Percentiles rank a stretch among this genome's conserved stretches.
These are phyloP conservation scores for Drosophila asahinai DNA, from an alignment of 1,140 invertebrate species.

Conservation along the genomic window DNA sequence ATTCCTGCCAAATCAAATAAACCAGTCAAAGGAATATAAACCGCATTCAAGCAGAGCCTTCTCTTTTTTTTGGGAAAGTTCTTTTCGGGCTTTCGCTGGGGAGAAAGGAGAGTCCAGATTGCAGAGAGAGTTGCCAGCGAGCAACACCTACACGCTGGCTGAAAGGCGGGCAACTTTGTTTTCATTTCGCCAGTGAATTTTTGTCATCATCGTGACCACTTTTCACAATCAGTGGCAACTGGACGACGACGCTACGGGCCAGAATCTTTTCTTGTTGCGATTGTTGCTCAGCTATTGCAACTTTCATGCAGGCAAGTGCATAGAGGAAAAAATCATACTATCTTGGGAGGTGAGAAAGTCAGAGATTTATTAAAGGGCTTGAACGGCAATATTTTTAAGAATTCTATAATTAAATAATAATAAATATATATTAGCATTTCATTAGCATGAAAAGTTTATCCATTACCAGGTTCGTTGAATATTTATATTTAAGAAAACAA, in stretches of 20 bases:
- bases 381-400: not conserved
- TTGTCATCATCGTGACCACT: slow-evolving; percentile 78
- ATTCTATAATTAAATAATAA: not conserved
- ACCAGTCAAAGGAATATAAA: slow-evolving; percentile 75
- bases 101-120: slow-evolving; percentile 10
- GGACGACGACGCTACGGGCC: slow-evolving; percentile 16
- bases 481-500: no score
- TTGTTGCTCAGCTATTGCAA: slow-evolving; percentile 55
- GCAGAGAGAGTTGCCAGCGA: slow-evolving; percentile 31
- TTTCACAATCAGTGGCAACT: slow-evolving; percentile 72
- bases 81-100: slow-evolving; percentile 49
- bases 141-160: slow-evolving; percentile 33
- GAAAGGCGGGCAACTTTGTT: slow-evolving; percentile 66
- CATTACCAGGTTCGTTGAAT: no score
- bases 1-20: slow-evolving; percentile 72
- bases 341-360: no score
- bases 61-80: slow-evolving; percentile 56
- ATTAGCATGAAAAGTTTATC: no score
- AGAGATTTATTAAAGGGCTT: not conserved
- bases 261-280: slow-evolving; percentile 67
- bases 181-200: slow-evolving; percentile 81
- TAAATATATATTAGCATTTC: no score
- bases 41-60: slow-evolving; percentile 51
- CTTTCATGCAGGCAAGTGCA: slow-evolving; percentile 26
- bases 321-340: not conserved